Evolutionary conservation across 2,888 invertebrate genomes (phyloP).

Genomic region (Physocephala rufipes): DNA sequence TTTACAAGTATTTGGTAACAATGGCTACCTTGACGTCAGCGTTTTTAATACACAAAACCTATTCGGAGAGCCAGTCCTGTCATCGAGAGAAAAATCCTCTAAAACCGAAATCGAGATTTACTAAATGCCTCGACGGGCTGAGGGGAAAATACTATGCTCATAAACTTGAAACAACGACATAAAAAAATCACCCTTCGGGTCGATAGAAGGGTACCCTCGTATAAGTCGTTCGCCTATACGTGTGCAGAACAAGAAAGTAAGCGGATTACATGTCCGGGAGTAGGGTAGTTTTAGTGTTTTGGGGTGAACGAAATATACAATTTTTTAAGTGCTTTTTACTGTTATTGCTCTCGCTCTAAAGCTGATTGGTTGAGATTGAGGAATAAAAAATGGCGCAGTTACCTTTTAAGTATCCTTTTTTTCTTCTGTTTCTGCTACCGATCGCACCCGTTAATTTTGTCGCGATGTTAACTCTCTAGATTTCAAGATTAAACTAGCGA

Average conservation of each 20-base stretch:
- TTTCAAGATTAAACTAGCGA: conserved; percentile 16
- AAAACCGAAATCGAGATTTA: conserved; percentile 39
- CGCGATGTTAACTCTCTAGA: conserved; percentile 11
- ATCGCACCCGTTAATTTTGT: background rate
- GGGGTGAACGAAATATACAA: conserved; percentile 10
- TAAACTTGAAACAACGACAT: background rate
- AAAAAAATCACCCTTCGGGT: conserved; percentile 22
- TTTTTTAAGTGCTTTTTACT: conserved; percentile 1
- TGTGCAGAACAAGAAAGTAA: conserved; percentile 33
- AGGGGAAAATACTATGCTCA: conserved; percentile 36
- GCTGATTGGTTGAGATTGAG: conserved; percentile 19
- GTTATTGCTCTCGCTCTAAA: background rate
- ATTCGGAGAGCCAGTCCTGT: background rate
- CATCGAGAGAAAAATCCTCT: conserved; percentile 29
- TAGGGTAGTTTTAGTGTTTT: conserved; percentile 13
- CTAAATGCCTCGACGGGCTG: conserved; percentile 19
- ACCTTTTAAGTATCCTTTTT: background rate
- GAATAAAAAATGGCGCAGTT: conserved; percentile 14
- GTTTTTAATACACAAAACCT: background rate
- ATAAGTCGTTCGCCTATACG: conserved; percentile 4
- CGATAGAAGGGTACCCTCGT: background rate
- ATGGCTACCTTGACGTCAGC: conserved; percentile 23
- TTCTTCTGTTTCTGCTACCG: background rate
- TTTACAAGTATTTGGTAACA: conserved; percentile 11
- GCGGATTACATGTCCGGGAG: conserved; percentile 37